These are phyloP conservation scores for Crossoptilon crossoptilon DNA, from an alignment of 2,797 vertebrate species.

Conservation along the genomic window DNA sequence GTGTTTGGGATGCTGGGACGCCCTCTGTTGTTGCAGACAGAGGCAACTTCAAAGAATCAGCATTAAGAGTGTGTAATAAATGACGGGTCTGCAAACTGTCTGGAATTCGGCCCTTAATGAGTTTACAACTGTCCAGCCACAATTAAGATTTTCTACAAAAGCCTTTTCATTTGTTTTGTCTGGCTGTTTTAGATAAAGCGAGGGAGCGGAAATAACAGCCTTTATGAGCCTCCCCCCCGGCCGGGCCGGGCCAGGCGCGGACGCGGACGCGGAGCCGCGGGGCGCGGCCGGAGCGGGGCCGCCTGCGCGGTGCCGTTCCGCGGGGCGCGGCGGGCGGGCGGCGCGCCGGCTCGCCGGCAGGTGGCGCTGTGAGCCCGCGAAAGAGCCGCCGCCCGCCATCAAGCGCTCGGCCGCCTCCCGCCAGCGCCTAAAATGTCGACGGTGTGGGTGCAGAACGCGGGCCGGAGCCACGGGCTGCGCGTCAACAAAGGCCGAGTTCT, in stretches of 20 bases:
- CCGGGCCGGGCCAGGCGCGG: conserved; percentile 50
- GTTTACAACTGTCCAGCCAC: conserved; percentile 94
- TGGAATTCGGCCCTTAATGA: conserved; percentile 97
- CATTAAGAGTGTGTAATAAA: conserved; percentile 94
- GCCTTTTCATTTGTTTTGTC: conserved; percentile 90
- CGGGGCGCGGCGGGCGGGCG: neutral
- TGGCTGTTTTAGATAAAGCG: conserved; percentile 88
- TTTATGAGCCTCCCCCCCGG: conserved; percentile 89
- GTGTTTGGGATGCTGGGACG: conserved; percentile 85
- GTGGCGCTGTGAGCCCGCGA: conserved; percentile 88
- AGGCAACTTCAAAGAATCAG: conserved; percentile 89
- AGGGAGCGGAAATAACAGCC: conserved; percentile 92
- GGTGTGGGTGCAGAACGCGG: conserved; percentile 51
- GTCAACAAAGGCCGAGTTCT: neutral
- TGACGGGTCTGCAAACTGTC: conserved; percentile 95
- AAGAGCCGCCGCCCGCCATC: conserved; percentile 74
- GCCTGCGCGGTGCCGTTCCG: conserved; percentile 5
- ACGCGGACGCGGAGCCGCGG: neutral
- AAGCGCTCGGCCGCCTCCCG: conserved; percentile 50
- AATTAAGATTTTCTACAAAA: conserved; percentile 89
- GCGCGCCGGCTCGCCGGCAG: conserved; percentile 49
- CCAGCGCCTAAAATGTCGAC: conserved; percentile 83
- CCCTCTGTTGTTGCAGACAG: conserved; percentile 88
- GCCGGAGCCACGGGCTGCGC: neutral
- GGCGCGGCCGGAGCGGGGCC: conserved; percentile 9